Evolutionary conservation across 1,140 invertebrate species (phyloP).

Genomic region (Sitodiplosis mosellana): DNA sequence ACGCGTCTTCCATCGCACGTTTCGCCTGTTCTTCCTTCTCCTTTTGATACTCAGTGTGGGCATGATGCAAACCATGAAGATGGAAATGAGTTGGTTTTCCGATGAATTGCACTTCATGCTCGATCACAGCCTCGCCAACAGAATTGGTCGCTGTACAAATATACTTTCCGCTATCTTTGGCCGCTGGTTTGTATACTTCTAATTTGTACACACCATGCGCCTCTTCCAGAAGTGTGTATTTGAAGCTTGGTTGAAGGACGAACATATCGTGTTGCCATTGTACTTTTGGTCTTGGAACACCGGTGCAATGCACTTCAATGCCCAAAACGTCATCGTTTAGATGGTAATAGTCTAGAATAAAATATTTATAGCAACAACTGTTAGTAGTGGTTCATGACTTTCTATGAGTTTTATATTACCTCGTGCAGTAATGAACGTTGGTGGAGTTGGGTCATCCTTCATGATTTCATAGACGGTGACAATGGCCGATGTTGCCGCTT

Average conservation of each 20-base stretch:
- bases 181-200: conserved; percentile 35
- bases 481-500: conserved; percentile 41
- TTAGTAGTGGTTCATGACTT: neutral
- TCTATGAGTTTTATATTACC: too few relatives aligned
- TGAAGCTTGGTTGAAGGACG: conserved; percentile 20
- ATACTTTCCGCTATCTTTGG: conserved; percentile 39
- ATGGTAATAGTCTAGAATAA: conserved; percentile 20
- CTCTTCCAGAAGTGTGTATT: conserved; percentile 23
- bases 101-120: conserved; percentile 19
- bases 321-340: conserved; percentile 22
- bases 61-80: conserved; percentile 20
- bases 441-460: conserved; percentile 24
- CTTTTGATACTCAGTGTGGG: conserved; percentile 15
- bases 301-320: conserved; percentile 20
- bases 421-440: conserved; percentile 22
- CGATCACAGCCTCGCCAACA: conserved; percentile 37
- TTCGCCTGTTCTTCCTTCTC: conserved; percentile 17
- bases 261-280: conserved; percentile 21
- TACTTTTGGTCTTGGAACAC: conserved; percentile 18
- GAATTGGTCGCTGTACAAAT: conserved; percentile 41
- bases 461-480: conserved; percentile 24
- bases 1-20: conserved; percentile 16
- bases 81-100: conserved; percentile 18
- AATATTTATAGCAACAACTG: neutral
- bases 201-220: conserved; percentile 28